Evolutionary conservation across 2,797 vertebrate species (phyloP), one percentile per base, ranked within the genome.

Genomic region (Mormyrops attenuatus): DNA sequence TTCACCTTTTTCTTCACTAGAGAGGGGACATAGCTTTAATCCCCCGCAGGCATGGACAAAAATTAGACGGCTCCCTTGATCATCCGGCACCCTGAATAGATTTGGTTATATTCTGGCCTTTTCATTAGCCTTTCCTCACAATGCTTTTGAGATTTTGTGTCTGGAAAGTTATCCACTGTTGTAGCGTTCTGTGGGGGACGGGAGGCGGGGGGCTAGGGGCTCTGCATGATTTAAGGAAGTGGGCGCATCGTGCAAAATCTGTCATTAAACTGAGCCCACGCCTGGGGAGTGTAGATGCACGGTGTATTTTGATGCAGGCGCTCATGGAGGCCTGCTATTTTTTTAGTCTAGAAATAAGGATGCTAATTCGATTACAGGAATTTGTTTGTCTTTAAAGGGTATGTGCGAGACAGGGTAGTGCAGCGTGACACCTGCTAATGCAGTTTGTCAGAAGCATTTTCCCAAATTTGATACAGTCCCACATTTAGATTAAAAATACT

Each of bases 31-130:
- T 80, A 87, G 82, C n/a, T 84, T 90, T 89, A 82, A 60, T 91
- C 92, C 91, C 66, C 91, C 85, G 47, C 90, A 91, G 92, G 66
- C 89, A 87, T 86, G 55, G 85, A 88, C 88, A 92, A 89, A 93
- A 92, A 93, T 93, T 91, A 93, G 91, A 89, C 89, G 60, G 89
- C 88, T 91, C 90, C 92, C 92, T 91, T 63, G 91, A 90, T 91
- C 91, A 90, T 66, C 91, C 89, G 66, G 85, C 88, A 90, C 91
- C 91, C 88, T 38, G 92, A 91, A 93, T 91, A 93, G 91, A 90
- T 91, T 89, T 90, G 90, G 90, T 92, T 93, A 92, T 91, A 92
- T 92, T 93, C 92, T 91, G 92, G 90, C 91, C 91, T 90, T 92
- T 90, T 93, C 91, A 92, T 92, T 91, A 91, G 91, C 89, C 89